Evolutionary conservation across 2,888 invertebrate species (phyloP).

Genomic region (Andricus quercusramuli): DNA sequence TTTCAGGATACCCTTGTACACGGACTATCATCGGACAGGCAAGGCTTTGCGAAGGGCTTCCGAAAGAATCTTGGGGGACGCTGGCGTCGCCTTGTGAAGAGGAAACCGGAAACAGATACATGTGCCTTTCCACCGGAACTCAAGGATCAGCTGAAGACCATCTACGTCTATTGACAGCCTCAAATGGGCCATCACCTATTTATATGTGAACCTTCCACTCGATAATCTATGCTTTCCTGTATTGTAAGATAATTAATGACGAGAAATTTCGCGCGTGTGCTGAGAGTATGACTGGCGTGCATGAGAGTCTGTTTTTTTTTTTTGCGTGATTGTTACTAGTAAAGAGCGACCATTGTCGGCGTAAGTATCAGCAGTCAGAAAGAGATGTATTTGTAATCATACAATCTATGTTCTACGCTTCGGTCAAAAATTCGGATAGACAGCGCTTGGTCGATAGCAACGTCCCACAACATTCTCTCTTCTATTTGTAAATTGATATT

Average conservation of each 20-base stretch:
- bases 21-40: constrained; percentile 83
- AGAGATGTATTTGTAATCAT: constrained; percentile 19
- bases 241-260: constrained; percentile 61
- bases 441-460: constrained; percentile 9
- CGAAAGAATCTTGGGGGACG: constrained; percentile 92
- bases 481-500: background rate
- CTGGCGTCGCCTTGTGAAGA: constrained; percentile 91
- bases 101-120: constrained; percentile 89
- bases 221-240: constrained; percentile 69
- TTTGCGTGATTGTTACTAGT: constrained; percentile 22
- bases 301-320: constrained; percentile 7
- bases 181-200: constrained; percentile 49
- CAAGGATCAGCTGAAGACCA: constrained; percentile 92
- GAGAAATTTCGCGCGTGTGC: constrained; percentile 35
- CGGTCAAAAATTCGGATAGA: constrained; percentile 8
- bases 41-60: constrained; percentile 89
- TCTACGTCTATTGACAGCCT: constrained; percentile 88
- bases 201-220: constrained; percentile 65
- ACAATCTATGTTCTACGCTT: constrained; percentile 33
- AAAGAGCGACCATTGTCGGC: constrained; percentile 32
- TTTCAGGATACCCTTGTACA: constrained; percentile 90
- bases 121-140: constrained; percentile 93
- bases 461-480: constrained; percentile 4
- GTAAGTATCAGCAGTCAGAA: constrained; percentile 16
- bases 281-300: constrained; percentile 27